phyloP scores from a whole-genome alignment of 2,888 invertebrate genomes.

The Aporophyla nigra region DNA sequence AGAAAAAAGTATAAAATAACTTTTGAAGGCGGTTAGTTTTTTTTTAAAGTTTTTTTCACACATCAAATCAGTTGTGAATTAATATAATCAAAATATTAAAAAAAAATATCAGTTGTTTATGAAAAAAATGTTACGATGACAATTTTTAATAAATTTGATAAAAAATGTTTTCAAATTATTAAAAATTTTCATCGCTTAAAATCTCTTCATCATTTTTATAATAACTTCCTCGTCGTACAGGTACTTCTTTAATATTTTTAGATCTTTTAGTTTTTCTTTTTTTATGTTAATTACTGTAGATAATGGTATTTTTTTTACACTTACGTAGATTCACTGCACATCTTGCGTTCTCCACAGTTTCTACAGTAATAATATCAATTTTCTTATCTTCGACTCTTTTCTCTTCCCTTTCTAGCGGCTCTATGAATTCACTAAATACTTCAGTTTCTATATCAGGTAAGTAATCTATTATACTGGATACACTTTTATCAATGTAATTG shows the following conservation, averaged over 20 bases:
- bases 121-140: too few relatives aligned
- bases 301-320: not conserved
- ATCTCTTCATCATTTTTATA: not conserved
- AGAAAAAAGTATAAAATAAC: too few relatives aligned
- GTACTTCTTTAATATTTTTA: not conserved
- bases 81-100: too few relatives aligned
- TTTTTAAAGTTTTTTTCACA: too few relatives aligned
- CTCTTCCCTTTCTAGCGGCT: not conserved
- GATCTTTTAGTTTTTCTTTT: not conserved
- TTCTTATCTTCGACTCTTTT: not conserved
- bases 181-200: not conserved
- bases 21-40: too few relatives aligned
- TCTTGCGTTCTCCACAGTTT: not conserved
- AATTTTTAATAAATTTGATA: too few relatives aligned
- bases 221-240: slow-evolving; percentile 3
- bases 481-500: not conserved
- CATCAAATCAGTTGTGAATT: too few relatives aligned
- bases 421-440: not conserved
- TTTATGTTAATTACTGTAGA: not conserved
- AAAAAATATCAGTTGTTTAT: too few relatives aligned
- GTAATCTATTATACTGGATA: not conserved
- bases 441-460: not conserved
- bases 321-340: not conserved
- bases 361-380: not conserved
- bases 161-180: too few relatives aligned